Conservation (phyloP, 2,888 invertebrate genomes). For the Papilio gigon region DNA sequence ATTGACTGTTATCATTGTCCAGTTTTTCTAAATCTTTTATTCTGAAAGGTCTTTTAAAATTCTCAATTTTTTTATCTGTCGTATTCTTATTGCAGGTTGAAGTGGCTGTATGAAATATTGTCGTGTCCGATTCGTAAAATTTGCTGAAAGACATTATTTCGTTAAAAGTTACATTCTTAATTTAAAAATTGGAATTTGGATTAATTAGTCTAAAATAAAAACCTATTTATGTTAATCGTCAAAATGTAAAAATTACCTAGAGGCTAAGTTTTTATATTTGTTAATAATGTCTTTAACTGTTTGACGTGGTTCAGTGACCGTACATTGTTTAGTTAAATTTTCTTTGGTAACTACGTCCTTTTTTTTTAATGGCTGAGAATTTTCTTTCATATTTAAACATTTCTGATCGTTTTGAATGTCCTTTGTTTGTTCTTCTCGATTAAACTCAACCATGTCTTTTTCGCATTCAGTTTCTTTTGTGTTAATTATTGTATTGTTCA, state of each 20-base stretch:
- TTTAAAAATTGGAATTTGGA: too few species aligned
- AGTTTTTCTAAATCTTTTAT: slow-evolving; percentile 65
- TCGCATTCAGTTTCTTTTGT: not conserved
- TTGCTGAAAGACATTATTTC: slow-evolving; percentile 28
- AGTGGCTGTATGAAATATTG: not conserved
- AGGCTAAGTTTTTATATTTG: slow-evolving; percentile 20
- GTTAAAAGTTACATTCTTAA: too few species aligned
- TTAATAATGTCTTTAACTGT: slow-evolving; percentile 31
- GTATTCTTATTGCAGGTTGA: slow-evolving; percentile 20
- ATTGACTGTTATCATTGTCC: slow-evolving; percentile 40
- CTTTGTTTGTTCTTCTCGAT: not conserved
- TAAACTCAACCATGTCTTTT: not conserved
- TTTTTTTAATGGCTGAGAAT: not conserved
- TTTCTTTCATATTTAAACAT: not conserved
- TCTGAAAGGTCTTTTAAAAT: slow-evolving; percentile 61
- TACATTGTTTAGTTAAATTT: not conserved
- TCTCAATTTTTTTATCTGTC: slow-evolving; percentile 42
- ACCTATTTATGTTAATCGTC: not conserved
- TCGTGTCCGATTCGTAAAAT: not conserved
- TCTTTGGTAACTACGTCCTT: not conserved
- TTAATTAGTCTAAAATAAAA: not conserved
- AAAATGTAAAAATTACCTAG: slow-evolving; percentile 34
- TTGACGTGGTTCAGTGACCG: slow-evolving; percentile 13
- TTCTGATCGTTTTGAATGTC: not conserved
- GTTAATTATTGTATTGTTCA: not conserved